Evolutionary conservation across 2,113 vertebrate genomes (phyloP), one percentile per base, ranked within the genome.

Genomic region (Paraplagusia blochii): DNA sequence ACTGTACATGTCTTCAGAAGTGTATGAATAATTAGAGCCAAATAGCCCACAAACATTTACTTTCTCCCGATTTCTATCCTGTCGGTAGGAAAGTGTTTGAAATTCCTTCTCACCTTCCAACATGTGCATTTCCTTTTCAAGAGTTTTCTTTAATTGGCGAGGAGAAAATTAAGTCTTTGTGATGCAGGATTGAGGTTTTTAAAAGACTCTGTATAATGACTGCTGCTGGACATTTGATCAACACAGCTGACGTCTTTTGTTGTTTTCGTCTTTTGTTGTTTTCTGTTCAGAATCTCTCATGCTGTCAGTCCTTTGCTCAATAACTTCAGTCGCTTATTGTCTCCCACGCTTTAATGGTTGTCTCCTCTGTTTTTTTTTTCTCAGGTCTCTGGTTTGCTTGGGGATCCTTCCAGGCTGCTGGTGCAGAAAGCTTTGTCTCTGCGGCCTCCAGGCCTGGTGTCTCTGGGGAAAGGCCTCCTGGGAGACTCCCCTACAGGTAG

Each of bases 401-500:
- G 95, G 61, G 95, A 98, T 4, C 93, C 96, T 51, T 94, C 95
- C 53, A 75, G 90, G 1, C 77, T 96, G 87, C 89, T 95, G 0
- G 91, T 97, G 52, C 96, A 96, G 68, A 92, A 92, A 1, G 88
- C 93, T 0, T 78, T 96, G 77, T 93, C 93, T 51, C 83, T 94
- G 42, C 89, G 93, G 44, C 77, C 92, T 36, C 68, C 89, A 0
- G 88, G 91, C 14, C 74, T 92, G 0, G 42, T 92, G 78, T 77
- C 82, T 8, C 80, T 93, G 29, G 94, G 92, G 36, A 81, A 95
- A 80, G 93, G 91, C 15, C 72, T 90, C 42, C 90, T 91, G 44
- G 94, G 94, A 82, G 95, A 99, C 81, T 89, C 91, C n/a, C 92
- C 91, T 14, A 93, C 91, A 79, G 90, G 96, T 95, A 89, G 92